These are phyloP conservation scores for Calameuta idolon DNA, from an alignment of 2,888 invertebrate species.

Conservation along the genomic window DNA sequence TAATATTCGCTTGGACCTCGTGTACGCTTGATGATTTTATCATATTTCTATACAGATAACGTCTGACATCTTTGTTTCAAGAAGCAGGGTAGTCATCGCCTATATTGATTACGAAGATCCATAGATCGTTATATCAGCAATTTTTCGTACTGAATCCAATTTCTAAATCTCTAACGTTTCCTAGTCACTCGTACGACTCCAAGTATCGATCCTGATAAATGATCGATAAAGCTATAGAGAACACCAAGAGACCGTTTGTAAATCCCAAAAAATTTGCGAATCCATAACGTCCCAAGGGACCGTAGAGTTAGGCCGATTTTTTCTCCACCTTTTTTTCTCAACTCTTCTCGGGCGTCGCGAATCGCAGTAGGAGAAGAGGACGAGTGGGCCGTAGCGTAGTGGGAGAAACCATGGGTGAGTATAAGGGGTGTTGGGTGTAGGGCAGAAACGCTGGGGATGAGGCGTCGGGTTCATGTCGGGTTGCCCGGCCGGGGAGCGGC, in stretches of 20 bases:
- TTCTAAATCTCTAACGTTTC: background rate
- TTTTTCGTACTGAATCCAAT: background rate
- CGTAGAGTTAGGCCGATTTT: constrained; percentile 24
- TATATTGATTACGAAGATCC: background rate
- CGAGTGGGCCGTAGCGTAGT: constrained; percentile 11
- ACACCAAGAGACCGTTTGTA: background rate
- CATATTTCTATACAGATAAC: background rate
- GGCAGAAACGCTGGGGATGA: constrained; percentile 44
- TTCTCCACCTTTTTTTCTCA: constrained; percentile 15
- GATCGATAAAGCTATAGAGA: background rate
- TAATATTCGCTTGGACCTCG: no score
- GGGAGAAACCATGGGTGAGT: constrained; percentile 24
- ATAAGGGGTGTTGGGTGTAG: constrained; percentile 24
- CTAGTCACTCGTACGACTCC: background rate
- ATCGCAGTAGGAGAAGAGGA: constrained; percentile 14
- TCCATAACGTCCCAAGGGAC: constrained; percentile 16
- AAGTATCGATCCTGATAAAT: background rate
- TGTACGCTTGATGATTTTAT: background rate
- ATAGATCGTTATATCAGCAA: background rate
- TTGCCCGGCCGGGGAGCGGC: constrained; percentile 56
- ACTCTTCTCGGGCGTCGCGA: constrained; percentile 10
- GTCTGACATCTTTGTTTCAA: background rate
- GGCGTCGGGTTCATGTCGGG: constrained; percentile 36
- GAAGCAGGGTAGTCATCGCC: background rate
- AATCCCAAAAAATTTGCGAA: background rate